Evolutionary conservation across 1,140 invertebrate species (phyloP), one percentile per base, ranked within the genome.

Genomic region (Bombus confusus): DNA sequence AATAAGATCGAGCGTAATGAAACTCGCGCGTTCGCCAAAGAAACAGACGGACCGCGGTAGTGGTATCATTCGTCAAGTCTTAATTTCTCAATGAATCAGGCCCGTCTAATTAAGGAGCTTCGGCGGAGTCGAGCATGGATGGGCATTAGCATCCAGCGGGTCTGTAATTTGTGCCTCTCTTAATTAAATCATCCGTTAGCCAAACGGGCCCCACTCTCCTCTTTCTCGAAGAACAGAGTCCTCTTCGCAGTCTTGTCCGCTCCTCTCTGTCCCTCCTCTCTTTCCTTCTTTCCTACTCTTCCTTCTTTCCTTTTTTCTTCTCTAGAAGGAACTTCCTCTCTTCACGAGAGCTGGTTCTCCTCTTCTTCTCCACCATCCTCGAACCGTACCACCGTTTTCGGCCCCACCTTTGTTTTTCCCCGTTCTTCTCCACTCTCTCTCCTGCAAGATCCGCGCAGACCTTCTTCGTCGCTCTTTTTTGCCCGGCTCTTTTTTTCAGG

Each of bases 181-280:
- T 95, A 95, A 95, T 95, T 95, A 95, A 94, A 95, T 95, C 95
- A 95, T 95, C 94, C 94, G 95, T 95, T 95, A 94, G 94, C 93
- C 94, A 92, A 93, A 88, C 91, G 88, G 89, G 90, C 80, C 90
- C 80, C 81, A 43, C 75, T 83, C 62, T 9, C 59, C 28, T 25
- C 76, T 34, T n/a, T 64, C 74, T 57, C 39, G 15, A 57, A 31
- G 72, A 64, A 47, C 57, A 52, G 57, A 74, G 31, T 68, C 73
- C 43, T n/a, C 71, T 8, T 22, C 34, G 37, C 13, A 25, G 25
- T 41, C 64, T 41, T 31, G 13, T 66, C 41, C 75, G 34, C 25
- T n/a, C 25, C 74, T 57, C 37, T 37, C 69, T n/a, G 69, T 57
- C 25, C 18, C 9, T 28, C 31, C 15, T 25, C 62, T 34, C 64